Evolutionary conservation across 2,797 vertebrate species (phyloP), one percentile per base, ranked within the genome.

Genomic region (Coranthus polyacanthus): DNA sequence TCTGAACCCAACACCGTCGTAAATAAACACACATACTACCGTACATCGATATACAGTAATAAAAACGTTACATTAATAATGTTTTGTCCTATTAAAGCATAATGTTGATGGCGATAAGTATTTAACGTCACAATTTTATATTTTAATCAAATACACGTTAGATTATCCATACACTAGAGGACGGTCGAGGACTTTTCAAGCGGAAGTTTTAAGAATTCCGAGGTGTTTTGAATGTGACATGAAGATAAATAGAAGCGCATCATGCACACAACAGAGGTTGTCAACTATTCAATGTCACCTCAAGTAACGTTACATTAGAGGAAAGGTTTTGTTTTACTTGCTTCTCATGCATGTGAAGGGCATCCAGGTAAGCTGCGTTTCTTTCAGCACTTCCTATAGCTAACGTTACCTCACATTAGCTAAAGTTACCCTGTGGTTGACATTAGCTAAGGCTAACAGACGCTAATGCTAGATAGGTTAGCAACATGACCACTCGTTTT

Each of bases 201-300:
- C 53, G 43, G 72, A 75, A 79, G 61, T 83, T 3, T 0, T 50
- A 0, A 0, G n/a, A 59, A 63, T 72, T 79, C 26, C 87, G 74
- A 83, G 75, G 44, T 9, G 0, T 0, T 0, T 0, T 73, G 71
- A 92, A 92, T 1, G 73, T 16, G 0, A 0, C 88, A 22, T 16
- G 29, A 18, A 73, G 21, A 83, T 90, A 88, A 92, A 92, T 81
- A 89, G 55, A 66, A 34, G 21, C 42, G 5, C 53, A 12, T 2
- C 43, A 43, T 46, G 39, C 51, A 12, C 34, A 8, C 18, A 1
- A 13, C 26, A 3, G n/a, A 37, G 9, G 12, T 6, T 11, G 4
- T 17, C 26, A 5, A 20, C 5, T 2, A n/a, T n/a, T n/a, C 7
- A 1, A 24, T 1, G 6, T n/a, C 13, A 20, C n/a, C 24, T 3